These are phyloP conservation scores for Micropterix aruncella DNA, from an alignment of 2,888 invertebrate genomes.

Conservation along the genomic window DNA sequence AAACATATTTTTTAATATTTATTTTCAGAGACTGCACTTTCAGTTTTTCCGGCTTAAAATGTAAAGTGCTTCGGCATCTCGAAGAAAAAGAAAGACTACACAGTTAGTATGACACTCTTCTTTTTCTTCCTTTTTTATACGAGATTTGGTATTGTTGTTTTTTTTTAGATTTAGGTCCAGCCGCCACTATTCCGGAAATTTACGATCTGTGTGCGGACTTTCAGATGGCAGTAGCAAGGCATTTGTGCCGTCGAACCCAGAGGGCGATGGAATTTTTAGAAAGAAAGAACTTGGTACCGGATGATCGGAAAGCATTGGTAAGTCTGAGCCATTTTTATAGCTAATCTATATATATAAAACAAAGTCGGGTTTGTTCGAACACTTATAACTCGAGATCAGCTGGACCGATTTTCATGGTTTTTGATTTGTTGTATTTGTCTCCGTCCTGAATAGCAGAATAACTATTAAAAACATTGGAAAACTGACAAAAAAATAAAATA, in stretches of 20 bases:
- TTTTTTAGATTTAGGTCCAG: slow-evolving; percentile 32
- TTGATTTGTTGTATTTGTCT: no score
- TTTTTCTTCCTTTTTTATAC: not conserved
- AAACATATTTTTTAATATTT: not conserved
- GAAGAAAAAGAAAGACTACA: slow-evolving; percentile 41
- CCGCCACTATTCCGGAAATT: slow-evolving; percentile 58
- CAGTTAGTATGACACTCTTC: slow-evolving; percentile 16
- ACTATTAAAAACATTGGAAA: no score
- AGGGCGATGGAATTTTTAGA: slow-evolving; percentile 67
- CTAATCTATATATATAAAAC: no score
- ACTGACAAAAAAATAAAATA: no score
- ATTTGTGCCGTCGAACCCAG: slow-evolving; percentile 70
- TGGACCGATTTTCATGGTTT: no score
- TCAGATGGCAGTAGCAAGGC: slow-evolving; percentile 57
- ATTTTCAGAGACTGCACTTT: slow-evolving; percentile 70
- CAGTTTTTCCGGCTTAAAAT: slow-evolving; percentile 76
- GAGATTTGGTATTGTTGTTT: not conserved
- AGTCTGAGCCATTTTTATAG: no score
- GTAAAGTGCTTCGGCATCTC: slow-evolving; percentile 40
- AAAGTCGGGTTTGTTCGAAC: no score
- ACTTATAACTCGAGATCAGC: no score
- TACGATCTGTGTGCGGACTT: slow-evolving; percentile 78
- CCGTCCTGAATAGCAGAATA: no score
- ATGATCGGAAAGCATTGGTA: slow-evolving; percentile 43
- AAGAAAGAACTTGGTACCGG: slow-evolving; percentile 43